Evolutionary conservation across 1,140 invertebrate species (phyloP).

Genomic region (Drosophila sturtevanti): DNA sequence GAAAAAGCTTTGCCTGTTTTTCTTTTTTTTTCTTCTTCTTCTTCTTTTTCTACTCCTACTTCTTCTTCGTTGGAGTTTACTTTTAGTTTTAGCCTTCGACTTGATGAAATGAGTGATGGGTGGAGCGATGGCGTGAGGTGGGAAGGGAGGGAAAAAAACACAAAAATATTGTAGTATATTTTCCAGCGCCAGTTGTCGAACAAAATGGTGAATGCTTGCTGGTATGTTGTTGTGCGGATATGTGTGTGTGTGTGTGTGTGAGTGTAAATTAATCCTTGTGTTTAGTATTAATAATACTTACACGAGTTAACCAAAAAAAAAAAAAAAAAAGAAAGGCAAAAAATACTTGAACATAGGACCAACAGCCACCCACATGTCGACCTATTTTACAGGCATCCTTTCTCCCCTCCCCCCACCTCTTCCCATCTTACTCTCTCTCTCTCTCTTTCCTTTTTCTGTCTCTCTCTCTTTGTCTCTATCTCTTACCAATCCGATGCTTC

Average conservation of each 20-base stretch:
- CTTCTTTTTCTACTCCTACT: not conserved
- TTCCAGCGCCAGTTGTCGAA: conserved; percentile 52
- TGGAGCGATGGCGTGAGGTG: too few relatives aligned
- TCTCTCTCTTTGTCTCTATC: too few relatives aligned
- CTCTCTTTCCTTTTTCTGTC: not conserved
- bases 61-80: not conserved
- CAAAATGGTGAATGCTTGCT: not conserved
- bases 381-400: conserved; percentile 1
- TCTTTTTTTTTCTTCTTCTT: not conserved
- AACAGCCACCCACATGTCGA: not conserved
- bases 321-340: not conserved
- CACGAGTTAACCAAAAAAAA: not conserved
- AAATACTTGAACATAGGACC: not conserved
- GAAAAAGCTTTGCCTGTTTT: conserved; percentile 43
- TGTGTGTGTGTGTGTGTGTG: conserved; percentile 9
- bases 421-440: not conserved
- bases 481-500: not conserved
- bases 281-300: not conserved
- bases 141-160: conserved; percentile 8
- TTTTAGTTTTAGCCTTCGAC: not conserved
- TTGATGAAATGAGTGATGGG: too few relatives aligned
- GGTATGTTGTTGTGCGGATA: conserved; percentile 2
- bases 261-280: not conserved
- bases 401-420: not conserved
- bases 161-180: conserved; percentile 72